phyloP scores from a whole-genome alignment of 2,797 vertebrate species.

The Prunella strophiata region DNA sequence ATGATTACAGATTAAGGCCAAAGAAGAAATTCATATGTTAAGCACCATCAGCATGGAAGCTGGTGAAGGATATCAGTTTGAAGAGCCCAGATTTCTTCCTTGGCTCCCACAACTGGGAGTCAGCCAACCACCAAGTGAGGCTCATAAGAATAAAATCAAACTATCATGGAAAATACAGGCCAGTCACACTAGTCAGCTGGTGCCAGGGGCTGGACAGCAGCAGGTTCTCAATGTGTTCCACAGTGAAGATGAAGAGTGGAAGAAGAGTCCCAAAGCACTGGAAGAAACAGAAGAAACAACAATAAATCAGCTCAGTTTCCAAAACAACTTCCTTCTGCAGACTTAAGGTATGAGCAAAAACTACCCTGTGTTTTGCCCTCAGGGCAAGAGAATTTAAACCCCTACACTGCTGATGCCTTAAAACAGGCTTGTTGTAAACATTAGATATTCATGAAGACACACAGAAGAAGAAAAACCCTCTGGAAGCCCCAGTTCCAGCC shows the following conservation, averaged over 20 bases:
- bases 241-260: slow-evolving; percentile 83
- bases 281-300: slow-evolving; percentile 53
- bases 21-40: slow-evolving; percentile 51
- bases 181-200: slow-evolving; percentile 81
- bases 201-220: slow-evolving; percentile 86
- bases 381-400: neutral
- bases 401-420: neutral
- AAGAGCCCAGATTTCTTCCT: slow-evolving; percentile 22
- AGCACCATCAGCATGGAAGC: slow-evolving; percentile 59
- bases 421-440: neutral
- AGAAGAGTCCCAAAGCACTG: slow-evolving; percentile 89
- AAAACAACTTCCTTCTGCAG: neutral
- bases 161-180: neutral
- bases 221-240: slow-evolving; percentile 86
- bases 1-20: slow-evolving; percentile 58
- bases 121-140: neutral
- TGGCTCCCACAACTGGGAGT: neutral
- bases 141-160: neutral
- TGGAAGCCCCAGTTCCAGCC: neutral
- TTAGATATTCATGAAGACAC: neutral
- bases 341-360: neutral
- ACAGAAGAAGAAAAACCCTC: neutral
- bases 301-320: neutral
- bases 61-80: slow-evolving; percentile 3
- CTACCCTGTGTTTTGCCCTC: neutral